Evolutionary conservation across 1,140 invertebrate genomes (phyloP).

Genomic region (Sycophila sp.): DNA sequence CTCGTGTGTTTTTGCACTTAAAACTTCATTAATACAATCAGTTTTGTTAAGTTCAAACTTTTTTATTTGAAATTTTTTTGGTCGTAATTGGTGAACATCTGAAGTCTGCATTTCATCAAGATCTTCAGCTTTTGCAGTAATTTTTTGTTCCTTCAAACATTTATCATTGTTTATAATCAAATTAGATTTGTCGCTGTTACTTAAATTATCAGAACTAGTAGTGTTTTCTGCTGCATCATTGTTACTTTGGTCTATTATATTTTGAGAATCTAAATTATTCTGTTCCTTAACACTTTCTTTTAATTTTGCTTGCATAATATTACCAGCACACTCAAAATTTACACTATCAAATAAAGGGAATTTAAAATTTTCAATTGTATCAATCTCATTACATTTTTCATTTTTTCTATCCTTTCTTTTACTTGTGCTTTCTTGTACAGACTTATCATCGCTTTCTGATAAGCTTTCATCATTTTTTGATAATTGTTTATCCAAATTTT

Average conservation of each 20-base stretch:
- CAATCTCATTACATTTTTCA: background rate
- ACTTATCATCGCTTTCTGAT: constrained; percentile 53
- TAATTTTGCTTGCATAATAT: background rate
- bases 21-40: constrained; percentile 47
- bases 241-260: background rate
- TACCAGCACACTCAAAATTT: background rate
- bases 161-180: background rate
- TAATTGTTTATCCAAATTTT: constrained; percentile 48
- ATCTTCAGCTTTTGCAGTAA: constrained; percentile 24
- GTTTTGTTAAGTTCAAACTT: constrained; percentile 61
- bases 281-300: background rate
- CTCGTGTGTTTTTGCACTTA: background rate
- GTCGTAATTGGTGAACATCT: constrained; percentile 53
- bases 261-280: background rate
- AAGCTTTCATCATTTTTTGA: constrained; percentile 57
- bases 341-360: background rate
- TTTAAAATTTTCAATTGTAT: background rate
- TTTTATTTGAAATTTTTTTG: constrained; percentile 63
- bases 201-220: background rate
- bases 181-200: constrained; percentile 1
- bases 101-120: background rate
- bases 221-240: background rate
- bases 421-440: constrained; percentile 21
- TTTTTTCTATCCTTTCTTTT: background rate
- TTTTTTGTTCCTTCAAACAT: constrained; percentile 19